Evolutionary conservation across 2,797 vertebrate species (phyloP).

Genomic region (Pachyuromys duprasi): DNA sequence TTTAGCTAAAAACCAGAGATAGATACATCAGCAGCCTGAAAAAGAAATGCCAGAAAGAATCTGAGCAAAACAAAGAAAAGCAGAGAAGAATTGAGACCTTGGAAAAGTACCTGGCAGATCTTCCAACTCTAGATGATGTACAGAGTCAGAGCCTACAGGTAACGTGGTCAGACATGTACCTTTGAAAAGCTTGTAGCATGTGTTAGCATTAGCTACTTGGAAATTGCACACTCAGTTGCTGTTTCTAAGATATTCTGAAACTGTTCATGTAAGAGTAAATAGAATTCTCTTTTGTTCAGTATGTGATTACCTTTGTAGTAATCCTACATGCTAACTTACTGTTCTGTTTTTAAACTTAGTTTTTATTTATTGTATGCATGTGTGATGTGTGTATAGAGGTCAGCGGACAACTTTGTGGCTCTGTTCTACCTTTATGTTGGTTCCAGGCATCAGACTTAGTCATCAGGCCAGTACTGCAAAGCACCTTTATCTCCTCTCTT

Average conservation of each 20-base stretch:
- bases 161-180: conserved; percentile 19
- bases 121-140: conserved; percentile 95
- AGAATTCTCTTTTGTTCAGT: conserved; percentile 17
- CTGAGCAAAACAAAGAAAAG: conserved; percentile 95
- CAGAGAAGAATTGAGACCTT: conserved; percentile 96
- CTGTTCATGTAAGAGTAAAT: neutral
- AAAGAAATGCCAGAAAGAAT: conserved; percentile 96
- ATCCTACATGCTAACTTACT: neutral
- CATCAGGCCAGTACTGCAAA: neutral
- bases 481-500: neutral
- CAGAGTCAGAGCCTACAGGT: conserved; percentile 95
- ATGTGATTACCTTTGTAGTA: neutral
- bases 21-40: conserved; percentile 96
- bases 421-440: neutral
- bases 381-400: neutral
- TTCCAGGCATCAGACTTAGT: neutral
- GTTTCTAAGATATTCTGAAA: neutral
- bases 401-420: neutral
- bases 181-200: neutral
- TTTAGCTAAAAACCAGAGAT: conserved; percentile 96
- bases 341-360: neutral
- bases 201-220: neutral
- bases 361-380: neutral
- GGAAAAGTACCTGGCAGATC: conserved; percentile 97
- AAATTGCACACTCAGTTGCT: conserved; percentile 14